Conservation (phyloP, 2,113 vertebrate genomes). For the Suncus etruscus region DNA sequence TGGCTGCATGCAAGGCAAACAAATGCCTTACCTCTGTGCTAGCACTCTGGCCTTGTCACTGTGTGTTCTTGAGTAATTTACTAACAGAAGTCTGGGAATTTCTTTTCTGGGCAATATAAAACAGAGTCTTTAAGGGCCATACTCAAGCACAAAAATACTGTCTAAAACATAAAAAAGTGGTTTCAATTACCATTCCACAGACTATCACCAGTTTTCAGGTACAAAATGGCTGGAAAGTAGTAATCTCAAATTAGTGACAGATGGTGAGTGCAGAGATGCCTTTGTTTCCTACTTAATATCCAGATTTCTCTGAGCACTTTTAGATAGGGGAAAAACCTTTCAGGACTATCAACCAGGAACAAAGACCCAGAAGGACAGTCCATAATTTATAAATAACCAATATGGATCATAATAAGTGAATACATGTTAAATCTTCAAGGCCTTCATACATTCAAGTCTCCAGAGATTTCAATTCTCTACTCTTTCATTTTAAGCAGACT, state of each 20-base stretch:
- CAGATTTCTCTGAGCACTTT: background rate
- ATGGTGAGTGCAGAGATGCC: background rate
- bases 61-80: background rate
- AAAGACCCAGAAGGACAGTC: background rate
- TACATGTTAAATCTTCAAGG: constrained; percentile 31
- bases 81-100: background rate
- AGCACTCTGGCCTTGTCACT: no score
- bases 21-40: no score
- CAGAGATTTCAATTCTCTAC: constrained; percentile 23
- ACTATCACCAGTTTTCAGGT: no score
- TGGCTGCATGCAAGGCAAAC: no score
- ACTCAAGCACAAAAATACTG: background rate
- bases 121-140: background rate
- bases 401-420: background rate
- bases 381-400: background rate
- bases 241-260: no score
- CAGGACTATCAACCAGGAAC: background rate
- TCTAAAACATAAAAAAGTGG: no score
- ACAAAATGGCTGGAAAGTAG: no score
- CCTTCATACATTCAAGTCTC: constrained; percentile 12
- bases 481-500: constrained; percentile 19
- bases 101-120: background rate
- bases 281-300: background rate
- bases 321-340: background rate
- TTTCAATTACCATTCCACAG: no score